Conservation (phyloP, 2,797 vertebrate species). For the Poeciliopsis gracilis region DNA sequence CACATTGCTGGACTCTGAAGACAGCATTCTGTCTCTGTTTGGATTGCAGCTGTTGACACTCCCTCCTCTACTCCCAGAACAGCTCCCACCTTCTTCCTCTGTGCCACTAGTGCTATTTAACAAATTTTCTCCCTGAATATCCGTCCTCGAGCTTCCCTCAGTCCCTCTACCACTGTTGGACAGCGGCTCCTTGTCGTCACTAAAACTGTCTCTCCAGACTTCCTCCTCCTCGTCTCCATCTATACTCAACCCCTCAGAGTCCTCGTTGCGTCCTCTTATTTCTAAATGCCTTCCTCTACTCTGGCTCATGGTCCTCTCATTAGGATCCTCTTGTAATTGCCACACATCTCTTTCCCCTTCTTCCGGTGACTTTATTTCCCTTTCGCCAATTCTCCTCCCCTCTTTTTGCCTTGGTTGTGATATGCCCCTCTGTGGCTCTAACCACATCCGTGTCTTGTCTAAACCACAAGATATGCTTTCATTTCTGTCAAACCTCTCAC, state of each 20-base stretch:
- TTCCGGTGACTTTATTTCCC: slow-evolving; percentile 19
- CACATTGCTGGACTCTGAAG: slow-evolving; percentile 73
- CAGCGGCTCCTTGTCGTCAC: slow-evolving; percentile 26
- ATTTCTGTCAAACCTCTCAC: slow-evolving; percentile 37
- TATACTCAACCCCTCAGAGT: slow-evolving; percentile 42
- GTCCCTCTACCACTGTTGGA: slow-evolving; percentile 44
- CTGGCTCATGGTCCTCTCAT: slow-evolving; percentile 44
- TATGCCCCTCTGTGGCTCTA: slow-evolving; percentile 73
- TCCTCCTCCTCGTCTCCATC: slow-evolving; percentile 56
- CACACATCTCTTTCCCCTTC: slow-evolving; percentile 31
- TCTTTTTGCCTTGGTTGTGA: slow-evolving; percentile 40
- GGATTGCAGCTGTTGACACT: slow-evolving; percentile 58
- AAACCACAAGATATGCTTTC: slow-evolving; percentile 21
- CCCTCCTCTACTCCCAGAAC: slow-evolving; percentile 63
- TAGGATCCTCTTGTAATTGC: slow-evolving; percentile 47
- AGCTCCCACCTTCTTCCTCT: slow-evolving; percentile 60
- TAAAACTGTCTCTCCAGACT: slow-evolving; percentile 37
- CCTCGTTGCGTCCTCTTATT: slow-evolving; percentile 34
- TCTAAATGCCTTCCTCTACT: slow-evolving; percentile 30
- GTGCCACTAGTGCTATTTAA: slow-evolving; percentile 58
- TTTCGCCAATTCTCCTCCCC: slow-evolving; percentile 33
- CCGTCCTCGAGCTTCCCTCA: slow-evolving; percentile 30
- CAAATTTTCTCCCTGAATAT: slow-evolving; percentile 48
- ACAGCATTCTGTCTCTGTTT: slow-evolving; percentile 58
- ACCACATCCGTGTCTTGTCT: slow-evolving; percentile 77